These are phyloP conservation scores for Choreutis nemorana DNA, from an alignment of 2,888 invertebrate species.

Conservation along the genomic window DNA sequence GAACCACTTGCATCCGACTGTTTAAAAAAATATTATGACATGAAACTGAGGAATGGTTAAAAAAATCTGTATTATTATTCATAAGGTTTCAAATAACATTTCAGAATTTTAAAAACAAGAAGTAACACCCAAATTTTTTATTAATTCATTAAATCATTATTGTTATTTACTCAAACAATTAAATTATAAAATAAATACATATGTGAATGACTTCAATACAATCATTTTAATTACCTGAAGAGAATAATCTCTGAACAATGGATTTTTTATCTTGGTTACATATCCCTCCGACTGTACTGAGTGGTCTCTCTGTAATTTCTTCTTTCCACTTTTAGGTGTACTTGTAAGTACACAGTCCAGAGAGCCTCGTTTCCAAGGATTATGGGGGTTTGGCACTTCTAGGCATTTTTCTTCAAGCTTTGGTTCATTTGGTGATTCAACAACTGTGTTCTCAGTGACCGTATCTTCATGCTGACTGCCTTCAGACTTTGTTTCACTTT, in stretches of 20 bases:
- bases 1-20: slow-evolving; percentile 60
- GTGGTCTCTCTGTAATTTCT: slow-evolving; percentile 45
- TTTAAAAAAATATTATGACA: slow-evolving; percentile 8
- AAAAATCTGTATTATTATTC: neutral
- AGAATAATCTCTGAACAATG: slow-evolving; percentile 54
- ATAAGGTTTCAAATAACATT: neutral
- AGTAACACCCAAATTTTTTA: neutral
- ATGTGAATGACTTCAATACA: neutral
- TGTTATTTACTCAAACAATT: neutral
- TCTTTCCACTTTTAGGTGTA: slow-evolving; percentile 30
- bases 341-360: slow-evolving; percentile 39
- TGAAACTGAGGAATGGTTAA: too few relatives aligned
- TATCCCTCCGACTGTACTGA: slow-evolving; percentile 58
- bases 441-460: slow-evolving; percentile 39
- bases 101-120: neutral
- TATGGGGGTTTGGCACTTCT: slow-evolving; percentile 36
- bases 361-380: slow-evolving; percentile 44
- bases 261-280: slow-evolving; percentile 48
- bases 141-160: neutral
- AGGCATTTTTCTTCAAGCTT: slow-evolving; percentile 30
- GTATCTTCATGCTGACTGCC: slow-evolving; percentile 37
- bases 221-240: slow-evolving; percentile 36
- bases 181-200: slow-evolving; percentile 2
- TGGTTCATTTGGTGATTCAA: slow-evolving; percentile 22
- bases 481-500: slow-evolving; percentile 28